Percentiles rank a stretch among this genome's conserved stretches.
phyloP scores from a whole-genome alignment of 2,113 vertebrate genomes.

The Gymnocephalus cernua region DNA sequence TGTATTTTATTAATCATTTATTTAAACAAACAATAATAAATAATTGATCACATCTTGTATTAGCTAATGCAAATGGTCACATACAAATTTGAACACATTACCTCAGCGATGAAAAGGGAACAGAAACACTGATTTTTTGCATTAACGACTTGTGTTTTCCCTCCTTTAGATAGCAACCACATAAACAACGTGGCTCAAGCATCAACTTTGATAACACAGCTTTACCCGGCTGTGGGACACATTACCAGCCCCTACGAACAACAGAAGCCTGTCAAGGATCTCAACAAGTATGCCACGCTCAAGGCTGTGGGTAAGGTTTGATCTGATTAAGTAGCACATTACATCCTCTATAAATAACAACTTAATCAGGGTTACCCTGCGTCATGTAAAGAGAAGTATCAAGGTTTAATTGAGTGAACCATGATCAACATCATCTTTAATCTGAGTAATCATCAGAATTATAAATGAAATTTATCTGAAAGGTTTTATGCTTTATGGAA shows the following conservation, averaged over 20 bases:
- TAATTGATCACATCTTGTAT: neutral
- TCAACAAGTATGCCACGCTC: conserved; percentile 93
- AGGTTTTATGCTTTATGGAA: neutral
- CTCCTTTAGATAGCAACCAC: conserved; percentile 87
- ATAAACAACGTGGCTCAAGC: conserved; percentile 91
- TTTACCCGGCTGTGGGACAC: conserved; percentile 89
- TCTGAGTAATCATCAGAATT: neutral
- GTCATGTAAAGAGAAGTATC: neutral
- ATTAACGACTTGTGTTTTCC: conserved; percentile 11
- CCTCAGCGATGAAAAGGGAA: neutral
- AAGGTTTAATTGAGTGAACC: conserved; percentile 9
- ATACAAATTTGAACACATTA: neutral
- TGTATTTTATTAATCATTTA: neutral
- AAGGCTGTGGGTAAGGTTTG: conserved; percentile 92
- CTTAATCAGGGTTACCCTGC: neutral
- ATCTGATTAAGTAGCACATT: conserved; percentile 25
- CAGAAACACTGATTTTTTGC: neutral
- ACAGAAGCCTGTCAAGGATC: conserved; percentile 89
- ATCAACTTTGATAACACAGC: conserved; percentile 90
- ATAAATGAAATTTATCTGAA: neutral
- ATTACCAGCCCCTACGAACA: conserved; percentile 92
- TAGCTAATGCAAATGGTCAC: neutral
- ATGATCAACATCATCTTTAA: neutral
- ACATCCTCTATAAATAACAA: conserved; percentile 15
- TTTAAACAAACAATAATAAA: neutral